phyloP scores from a whole-genome alignment of 23 tunicate species.

The Styela plicata region DNA sequence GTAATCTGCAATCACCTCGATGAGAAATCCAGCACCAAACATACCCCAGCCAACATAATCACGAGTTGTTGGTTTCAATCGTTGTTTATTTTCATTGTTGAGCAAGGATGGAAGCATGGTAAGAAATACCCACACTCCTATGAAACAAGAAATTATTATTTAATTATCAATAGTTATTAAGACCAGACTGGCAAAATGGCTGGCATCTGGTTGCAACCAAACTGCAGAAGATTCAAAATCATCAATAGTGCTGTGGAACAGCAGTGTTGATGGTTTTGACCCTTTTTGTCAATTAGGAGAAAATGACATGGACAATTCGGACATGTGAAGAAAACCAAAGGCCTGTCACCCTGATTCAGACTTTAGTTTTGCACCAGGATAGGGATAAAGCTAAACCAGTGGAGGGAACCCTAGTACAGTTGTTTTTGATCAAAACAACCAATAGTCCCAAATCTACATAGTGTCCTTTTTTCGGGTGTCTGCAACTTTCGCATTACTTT shows the following conservation, averaged over 20 bases:
- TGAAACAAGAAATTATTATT: neutral
- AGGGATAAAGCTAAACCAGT: too few relatives aligned
- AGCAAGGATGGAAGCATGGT: conserved; percentile 60
- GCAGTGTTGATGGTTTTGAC: too few relatives aligned
- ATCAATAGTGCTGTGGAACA: too few relatives aligned
- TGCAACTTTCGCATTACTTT: too few relatives aligned
- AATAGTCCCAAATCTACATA: too few relatives aligned
- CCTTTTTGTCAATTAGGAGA: too few relatives aligned
- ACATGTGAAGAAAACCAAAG: too few relatives aligned
- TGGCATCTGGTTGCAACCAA: neutral
- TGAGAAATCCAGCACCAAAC: conserved; percentile 64
- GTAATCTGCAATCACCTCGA: conserved; percentile 80
- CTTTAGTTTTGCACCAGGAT: neutral
- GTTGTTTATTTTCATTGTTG: conserved; percentile 33
- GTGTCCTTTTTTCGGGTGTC: too few relatives aligned
- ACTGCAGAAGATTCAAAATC: too few relatives aligned
- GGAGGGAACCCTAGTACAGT: too few relatives aligned
- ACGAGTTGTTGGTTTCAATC: conserved; percentile 16
- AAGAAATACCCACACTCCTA: conserved; percentile 78
- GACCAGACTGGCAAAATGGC: neutral
- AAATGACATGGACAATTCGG: too few relatives aligned
- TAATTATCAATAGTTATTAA: neutral
- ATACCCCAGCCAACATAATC: conserved; percentile 81
- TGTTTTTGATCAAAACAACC: too few relatives aligned
- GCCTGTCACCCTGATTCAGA: neutral